These are phyloP conservation scores for Drosophila ficusphila DNA, from an alignment of 1,140 invertebrate species.

Conservation along the genomic window DNA sequence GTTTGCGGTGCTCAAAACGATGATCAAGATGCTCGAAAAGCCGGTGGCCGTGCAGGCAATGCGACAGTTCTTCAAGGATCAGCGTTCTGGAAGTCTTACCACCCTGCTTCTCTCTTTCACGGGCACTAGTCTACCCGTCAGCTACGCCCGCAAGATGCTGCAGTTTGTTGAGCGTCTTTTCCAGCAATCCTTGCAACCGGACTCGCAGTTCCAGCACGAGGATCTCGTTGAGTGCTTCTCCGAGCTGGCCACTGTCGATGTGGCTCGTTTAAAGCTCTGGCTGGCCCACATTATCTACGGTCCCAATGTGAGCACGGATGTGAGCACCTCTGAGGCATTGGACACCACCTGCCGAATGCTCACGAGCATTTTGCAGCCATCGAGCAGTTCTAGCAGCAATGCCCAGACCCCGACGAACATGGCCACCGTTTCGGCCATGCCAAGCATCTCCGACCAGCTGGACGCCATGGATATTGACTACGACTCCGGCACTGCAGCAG, in stretches of 20 bases:
- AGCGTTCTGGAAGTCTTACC: slow-evolving; percentile 87
- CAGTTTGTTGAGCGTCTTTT: slow-evolving; percentile 93
- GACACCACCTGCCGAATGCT: slow-evolving; percentile 59
- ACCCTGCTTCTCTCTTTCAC: slow-evolving; percentile 91
- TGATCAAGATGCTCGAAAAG: slow-evolving; percentile 93
- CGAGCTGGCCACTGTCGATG: slow-evolving; percentile 88
- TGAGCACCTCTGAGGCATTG: slow-evolving; percentile 55
- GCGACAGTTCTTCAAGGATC: slow-evolving; percentile 90
- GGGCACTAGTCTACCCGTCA: slow-evolving; percentile 87
- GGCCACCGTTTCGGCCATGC: slow-evolving; percentile 83
- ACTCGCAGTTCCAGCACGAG: slow-evolving; percentile 87
- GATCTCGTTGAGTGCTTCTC: slow-evolving; percentile 89
- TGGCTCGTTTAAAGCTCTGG: slow-evolving; percentile 88
- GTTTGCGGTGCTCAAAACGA: slow-evolving; percentile 86
- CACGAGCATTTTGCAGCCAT: slow-evolving; percentile 69
- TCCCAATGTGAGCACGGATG: slow-evolving; percentile 64
- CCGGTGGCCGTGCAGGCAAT: slow-evolving; percentile 91
- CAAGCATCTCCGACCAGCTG: slow-evolving; percentile 82
- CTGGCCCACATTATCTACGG: slow-evolving; percentile 89
- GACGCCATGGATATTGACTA: slow-evolving; percentile 84
- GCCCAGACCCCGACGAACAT: slow-evolving; percentile 84
- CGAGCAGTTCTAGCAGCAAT: slow-evolving; percentile 84
- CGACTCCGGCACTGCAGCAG: slow-evolving; percentile 44
- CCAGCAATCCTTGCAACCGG: slow-evolving; percentile 86
- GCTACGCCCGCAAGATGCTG: slow-evolving; percentile 91